Base-by-base conservation (phyloP, 2,797 vertebrate genomes). In the Rhynchonycteris naso region DNA sequence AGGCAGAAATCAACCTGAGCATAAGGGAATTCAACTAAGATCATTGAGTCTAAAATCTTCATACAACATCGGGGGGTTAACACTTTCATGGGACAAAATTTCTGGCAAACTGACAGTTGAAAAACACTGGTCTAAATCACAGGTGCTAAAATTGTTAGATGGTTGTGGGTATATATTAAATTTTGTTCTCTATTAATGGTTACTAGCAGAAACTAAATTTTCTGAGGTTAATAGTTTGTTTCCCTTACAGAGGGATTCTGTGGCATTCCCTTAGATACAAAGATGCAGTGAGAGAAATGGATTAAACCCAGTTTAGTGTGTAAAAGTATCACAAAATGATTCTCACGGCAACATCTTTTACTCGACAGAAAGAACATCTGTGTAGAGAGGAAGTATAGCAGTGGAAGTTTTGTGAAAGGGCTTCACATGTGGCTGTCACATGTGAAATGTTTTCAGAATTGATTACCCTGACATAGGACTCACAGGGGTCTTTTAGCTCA, bases 311-410 rank as follows among this genome's bases (percentile, higher is more conserved):
- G 85, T 10, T 75, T 66, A 71, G 4, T 7, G 1, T 33, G 74
- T 82, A 95, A 94, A 93, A 96, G 30, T 65, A 80, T 92, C 94
- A 59, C 89, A 56, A 68, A 97, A 83, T 38, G 85, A 59, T 22
- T 85, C 50, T 95, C n/a, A 19, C 12, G 50, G 50, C 83, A 72
- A 80, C 30, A 47, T 96, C 66, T 97, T 35, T 66, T 91, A 61
- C 92, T 94, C 80, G 63, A 90, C 88, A 97, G 91, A 83, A 93
- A 97, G 91, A 83, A 93, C 43, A 87, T 61, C 88, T 97, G 22
- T 93, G 81, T 6, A 14, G 87, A 78, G 52, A 90, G 74, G 71
- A 93, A 87, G 88, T 69, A 15, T 7, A 75, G 2, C 0, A 28
- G 91, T 88, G 74, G 54, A 72, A 75, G 8, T n/a, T 92, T 93